Evolutionary conservation across 2,797 vertebrate species (phyloP).

Genomic region (Lepus townsendii): DNA sequence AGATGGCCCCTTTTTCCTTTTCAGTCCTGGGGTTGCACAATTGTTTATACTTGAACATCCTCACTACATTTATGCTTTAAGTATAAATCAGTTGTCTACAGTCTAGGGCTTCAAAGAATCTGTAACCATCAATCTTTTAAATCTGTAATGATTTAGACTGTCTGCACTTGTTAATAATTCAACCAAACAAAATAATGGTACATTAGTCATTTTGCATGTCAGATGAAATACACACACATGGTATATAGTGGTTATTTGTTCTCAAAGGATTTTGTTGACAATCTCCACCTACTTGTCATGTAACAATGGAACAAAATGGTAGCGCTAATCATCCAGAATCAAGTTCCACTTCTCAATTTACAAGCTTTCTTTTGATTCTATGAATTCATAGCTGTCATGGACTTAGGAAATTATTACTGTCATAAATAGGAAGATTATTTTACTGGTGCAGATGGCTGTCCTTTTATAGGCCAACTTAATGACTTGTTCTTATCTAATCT

Average conservation of each 20-base stretch:
- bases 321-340: conserved; percentile 81
- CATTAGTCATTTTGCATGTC: conserved; percentile 20
- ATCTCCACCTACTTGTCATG: conserved; percentile 35
- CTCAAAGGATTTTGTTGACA: conserved; percentile 22
- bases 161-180: conserved; percentile 46
- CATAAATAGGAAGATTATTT: conserved; percentile 85
- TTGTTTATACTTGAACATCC: not conserved
- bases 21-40: not conserved
- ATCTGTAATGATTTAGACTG: conserved; percentile 6
- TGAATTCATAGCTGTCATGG: conserved; percentile 84
- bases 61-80: not conserved
- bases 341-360: conserved; percentile 81
- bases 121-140: conserved; percentile 3
- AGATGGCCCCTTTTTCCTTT: not conserved
- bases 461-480: conserved; percentile 89
- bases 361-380: conserved; percentile 80
- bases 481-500: conserved; percentile 88
- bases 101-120: not conserved
- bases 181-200: conserved; percentile 38
- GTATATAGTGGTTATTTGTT: conserved; percentile 28
- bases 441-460: conserved; percentile 88
- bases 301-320: conserved; percentile 57
- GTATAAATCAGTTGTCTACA: conserved; percentile 19
- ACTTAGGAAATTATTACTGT: conserved; percentile 84
- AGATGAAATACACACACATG: not conserved